Base-by-base conservation (phyloP, 64 coral and sea anemone genomes). In the Pocillopora damicornis region DNA sequence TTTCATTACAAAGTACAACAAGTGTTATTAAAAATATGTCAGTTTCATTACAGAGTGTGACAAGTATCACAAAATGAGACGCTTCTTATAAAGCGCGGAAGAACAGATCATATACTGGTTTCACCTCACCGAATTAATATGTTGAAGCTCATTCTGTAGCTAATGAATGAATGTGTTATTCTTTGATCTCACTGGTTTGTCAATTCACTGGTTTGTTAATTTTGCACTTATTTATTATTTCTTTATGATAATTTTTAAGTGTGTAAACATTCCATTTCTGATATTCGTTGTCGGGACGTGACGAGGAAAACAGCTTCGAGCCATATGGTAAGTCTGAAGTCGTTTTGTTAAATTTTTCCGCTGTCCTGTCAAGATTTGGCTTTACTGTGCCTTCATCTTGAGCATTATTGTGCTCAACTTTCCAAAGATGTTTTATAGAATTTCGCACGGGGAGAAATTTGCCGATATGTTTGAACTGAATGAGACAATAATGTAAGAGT, bases 251-350 rank as follows among this genome's bases (percentile, higher is more conserved):
- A 79, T 79, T 60, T 23, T 79, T 8, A 26, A 14, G 7, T 14
- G 22, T 51, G 77, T 60, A 23, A 79, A 79, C 77, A 79, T 79
- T 79, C 77, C 77, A 25, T 13, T 61, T 51, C 11, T 26, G 2
- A 13, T 34, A 1, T 7, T 79, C 77, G 77, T 79, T 59, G 77
- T 79, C 57, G 20, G 57, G 77, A 79, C 59, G 58, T 20, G 23
- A 30, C 14, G 14, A 59, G 25, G 76, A 25, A 13, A 79, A 15
- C 9, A 59, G 11, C 1, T 12, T 25, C 57, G 22, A 11, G n/a
- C 14, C 23, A 79, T 51, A 51, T 79, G 77, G 77, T 79, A 60
- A 79, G 77, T 79, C 37, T 16, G 57, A 79, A 61, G 58, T 57
- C 22, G 22, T 71, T 26, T 10, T 9, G 1, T 23, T 11, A 6